phyloP scores from a whole-genome alignment of 2,113 vertebrate genomes.

The Mus musculus region GRCm39 chr6:122157001-122157500 shows the following conservation, averaged over 20 bases:
- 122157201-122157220: background rate
- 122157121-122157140: background rate
- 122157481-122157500: background rate
- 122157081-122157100: background rate
- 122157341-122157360: background rate
- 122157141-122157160: too few species aligned
- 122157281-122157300: background rate
- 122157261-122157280: background rate
- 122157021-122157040: background rate
- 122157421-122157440: background rate
- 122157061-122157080: background rate
- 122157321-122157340: background rate
- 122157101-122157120: background rate
- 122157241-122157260: background rate
- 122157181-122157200: background rate
- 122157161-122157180: background rate
- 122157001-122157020: background rate
- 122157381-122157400: background rate
- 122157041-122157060: background rate
- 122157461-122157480: background rate
- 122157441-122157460: rapidly evolving
- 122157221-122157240: background rate
- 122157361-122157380: background rate
- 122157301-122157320: background rate
- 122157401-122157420: background rate